A percentile compares a stretch with the other conserved stretches of the same genome.
Evolutionary conservation across 2,797 vertebrate genomes (phyloP).

Genomic region (Dromococcyx pavoninus): DNA sequence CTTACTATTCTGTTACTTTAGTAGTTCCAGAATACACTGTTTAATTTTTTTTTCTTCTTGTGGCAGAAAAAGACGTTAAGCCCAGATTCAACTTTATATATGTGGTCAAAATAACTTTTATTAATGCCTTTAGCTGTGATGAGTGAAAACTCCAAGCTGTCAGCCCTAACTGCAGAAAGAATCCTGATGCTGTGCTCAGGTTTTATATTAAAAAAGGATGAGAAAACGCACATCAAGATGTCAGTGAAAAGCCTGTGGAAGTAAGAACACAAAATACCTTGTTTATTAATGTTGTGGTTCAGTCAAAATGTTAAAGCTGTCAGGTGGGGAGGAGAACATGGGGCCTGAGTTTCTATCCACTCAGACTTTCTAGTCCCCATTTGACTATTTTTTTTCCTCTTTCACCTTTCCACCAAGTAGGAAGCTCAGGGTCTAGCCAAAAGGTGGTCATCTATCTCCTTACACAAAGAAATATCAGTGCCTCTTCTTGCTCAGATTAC

Average conservation of each 20-base stretch:
- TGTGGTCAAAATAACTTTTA: background rate
- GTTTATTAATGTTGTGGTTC: background rate
- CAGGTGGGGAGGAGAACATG: background rate
- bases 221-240: background rate
- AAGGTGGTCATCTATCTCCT: background rate
- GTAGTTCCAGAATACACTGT: background rate
- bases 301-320: background rate
- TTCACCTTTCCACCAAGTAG: background rate
- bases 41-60: background rate
- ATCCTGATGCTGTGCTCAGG: background rate
- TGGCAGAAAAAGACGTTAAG: background rate
- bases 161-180: background rate
- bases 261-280: background rate
- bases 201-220: slow-evolving; percentile 11
- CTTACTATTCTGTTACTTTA: background rate
- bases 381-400: background rate
- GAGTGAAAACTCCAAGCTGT: background rate
- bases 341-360: background rate
- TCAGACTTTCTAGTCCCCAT: background rate
- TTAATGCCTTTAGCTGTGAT: background rate
- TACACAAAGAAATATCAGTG: background rate
- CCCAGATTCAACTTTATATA: background rate
- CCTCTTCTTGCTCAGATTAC: background rate
- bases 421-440: background rate
- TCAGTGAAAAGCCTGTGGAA: background rate